Percentiles rank a stretch among this genome's conserved stretches.
Conservation (phyloP, 2,113 vertebrate species). For the Bufo gargarizans region DNA sequence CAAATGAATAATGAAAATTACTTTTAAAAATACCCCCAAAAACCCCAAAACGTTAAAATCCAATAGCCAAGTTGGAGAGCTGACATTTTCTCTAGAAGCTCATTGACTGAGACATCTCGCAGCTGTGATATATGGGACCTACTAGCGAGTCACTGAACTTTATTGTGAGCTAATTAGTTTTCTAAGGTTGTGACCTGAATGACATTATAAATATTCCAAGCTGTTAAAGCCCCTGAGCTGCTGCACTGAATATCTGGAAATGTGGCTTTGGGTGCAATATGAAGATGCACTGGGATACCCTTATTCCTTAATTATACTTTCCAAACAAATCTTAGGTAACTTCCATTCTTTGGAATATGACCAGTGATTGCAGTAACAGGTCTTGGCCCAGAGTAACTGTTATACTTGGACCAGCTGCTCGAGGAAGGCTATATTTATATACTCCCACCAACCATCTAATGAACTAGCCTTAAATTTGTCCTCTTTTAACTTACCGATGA, state of each 20-base stretch:
- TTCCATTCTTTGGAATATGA: neutral
- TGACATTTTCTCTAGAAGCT: neutral
- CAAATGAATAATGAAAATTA: neutral
- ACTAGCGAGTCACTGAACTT: neutral
- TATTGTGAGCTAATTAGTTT: slow-evolving; percentile 12
- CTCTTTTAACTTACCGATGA: neutral
- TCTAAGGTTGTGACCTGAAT: neutral
- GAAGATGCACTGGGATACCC: neutral
- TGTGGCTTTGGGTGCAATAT: neutral
- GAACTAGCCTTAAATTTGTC: neutral
- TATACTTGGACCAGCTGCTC: neutral
- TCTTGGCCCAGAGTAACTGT: too few relatives aligned
- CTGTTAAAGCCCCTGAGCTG: neutral
- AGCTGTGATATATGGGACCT: neutral
- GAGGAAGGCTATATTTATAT: too few relatives aligned
- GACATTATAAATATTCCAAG: neutral
- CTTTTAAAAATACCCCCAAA: neutral
- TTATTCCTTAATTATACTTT: neutral
- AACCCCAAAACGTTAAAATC: neutral
- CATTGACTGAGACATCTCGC: neutral
- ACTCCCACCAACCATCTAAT: neutral
- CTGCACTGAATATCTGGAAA: neutral
- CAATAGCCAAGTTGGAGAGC: neutral
- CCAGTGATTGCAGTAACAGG: neutral
- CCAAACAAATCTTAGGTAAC: neutral